These are phyloP conservation scores for Callipepla squamata DNA, from an alignment of 2,113 vertebrate species.

Conservation along the genomic window DNA sequence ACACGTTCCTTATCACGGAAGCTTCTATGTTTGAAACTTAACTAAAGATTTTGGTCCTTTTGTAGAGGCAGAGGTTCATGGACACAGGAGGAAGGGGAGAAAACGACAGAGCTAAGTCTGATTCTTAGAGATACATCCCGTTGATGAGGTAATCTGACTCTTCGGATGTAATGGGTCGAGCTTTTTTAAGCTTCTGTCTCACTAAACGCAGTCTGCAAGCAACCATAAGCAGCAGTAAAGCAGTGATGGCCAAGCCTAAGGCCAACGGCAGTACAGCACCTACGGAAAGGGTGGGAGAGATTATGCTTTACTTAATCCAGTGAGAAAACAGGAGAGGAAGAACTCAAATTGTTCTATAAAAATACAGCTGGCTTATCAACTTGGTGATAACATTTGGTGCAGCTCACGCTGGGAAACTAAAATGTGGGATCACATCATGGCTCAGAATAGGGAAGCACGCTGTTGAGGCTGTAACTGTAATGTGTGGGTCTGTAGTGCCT, in stretches of 20 bases:
- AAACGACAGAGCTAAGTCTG: slow-evolving; percentile 12
- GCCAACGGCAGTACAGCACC: slow-evolving; percentile 94
- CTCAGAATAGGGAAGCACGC: neutral
- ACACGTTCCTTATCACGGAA: neutral
- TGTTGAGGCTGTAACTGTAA: neutral
- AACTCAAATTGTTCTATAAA: neutral
- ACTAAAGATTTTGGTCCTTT: slow-evolving; percentile 51
- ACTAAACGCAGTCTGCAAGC: slow-evolving; percentile 89
- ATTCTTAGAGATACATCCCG: slow-evolving; percentile 94
- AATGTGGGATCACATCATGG: neutral
- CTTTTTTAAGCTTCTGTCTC: slow-evolving; percentile 92
- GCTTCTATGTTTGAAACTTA: slow-evolving; percentile 36
- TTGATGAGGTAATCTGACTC: slow-evolving; percentile 99
- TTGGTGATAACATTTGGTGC: neutral
- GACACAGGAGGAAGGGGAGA: slow-evolving; percentile 27
- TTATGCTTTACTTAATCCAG: neutral
- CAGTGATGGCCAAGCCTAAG: slow-evolving; percentile 92
- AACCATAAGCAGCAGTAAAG: slow-evolving; percentile 92
- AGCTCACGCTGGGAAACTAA: neutral
- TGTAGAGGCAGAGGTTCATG: slow-evolving; percentile 44
- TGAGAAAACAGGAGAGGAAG: neutral
- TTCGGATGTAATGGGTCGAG: slow-evolving; percentile 93
- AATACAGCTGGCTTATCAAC: neutral
- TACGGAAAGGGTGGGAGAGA: slow-evolving; percentile 53
- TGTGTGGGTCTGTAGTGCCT: neutral